A percentile compares a stretch with the other conserved stretches of the same genome.
Evolutionary conservation across 2,113 vertebrate genomes (phyloP).

Genomic region (Microtus oregoni): DNA sequence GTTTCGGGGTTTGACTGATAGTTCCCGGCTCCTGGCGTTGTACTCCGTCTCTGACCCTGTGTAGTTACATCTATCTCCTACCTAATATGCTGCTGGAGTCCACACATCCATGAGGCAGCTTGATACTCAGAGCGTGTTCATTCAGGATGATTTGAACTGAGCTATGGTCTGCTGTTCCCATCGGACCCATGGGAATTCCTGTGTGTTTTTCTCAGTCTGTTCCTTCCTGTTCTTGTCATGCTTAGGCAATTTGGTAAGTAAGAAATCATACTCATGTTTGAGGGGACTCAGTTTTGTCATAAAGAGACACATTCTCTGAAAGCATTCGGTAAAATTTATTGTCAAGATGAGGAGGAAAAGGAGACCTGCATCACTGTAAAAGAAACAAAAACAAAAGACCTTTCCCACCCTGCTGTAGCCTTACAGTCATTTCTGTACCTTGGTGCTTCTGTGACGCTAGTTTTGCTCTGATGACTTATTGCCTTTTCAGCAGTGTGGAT

Average conservation of each 20-base stretch:
- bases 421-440: background rate
- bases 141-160: background rate
- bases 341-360: background rate
- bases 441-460: background rate
- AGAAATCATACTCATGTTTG: background rate
- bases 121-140: background rate
- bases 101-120: background rate
- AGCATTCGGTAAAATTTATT: background rate
- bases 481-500: background rate
- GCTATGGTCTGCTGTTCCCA: background rate
- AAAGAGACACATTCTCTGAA: background rate
- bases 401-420: background rate
- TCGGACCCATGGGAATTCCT: background rate
- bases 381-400: background rate
- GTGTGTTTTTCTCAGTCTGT: background rate
- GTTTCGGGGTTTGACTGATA: background rate
- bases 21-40: background rate
- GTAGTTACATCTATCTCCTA: rapidly evolving
- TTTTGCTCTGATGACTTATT: background rate
- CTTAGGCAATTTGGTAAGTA: too few relatives aligned
- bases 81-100: background rate
- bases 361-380: background rate
- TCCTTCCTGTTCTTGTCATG: background rate
- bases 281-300: background rate
- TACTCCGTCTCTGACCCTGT: background rate